A percentile compares a stretch with the other conserved stretches of the same genome.
Evolutionary conservation across 2,888 invertebrate genomes (phyloP).

Genomic region (Ceratothoa steindachneri): DNA sequence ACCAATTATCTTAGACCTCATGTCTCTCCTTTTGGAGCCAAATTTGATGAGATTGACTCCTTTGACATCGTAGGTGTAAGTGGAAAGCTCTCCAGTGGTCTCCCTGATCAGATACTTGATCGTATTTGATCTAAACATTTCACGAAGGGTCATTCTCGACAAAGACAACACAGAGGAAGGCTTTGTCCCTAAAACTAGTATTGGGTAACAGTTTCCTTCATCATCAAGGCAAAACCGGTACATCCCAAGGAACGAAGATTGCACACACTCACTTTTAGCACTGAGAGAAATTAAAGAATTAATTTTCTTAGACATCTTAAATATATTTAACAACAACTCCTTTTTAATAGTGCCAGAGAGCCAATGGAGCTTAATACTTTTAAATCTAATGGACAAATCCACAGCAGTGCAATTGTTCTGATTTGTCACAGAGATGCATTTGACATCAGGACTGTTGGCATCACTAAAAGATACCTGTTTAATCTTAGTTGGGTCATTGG

Average conservation of each 20-base stretch:
- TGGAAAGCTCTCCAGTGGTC: neutral
- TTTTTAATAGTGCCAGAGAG: conserved; percentile 45
- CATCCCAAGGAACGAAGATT: neutral
- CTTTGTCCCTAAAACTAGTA: neutral
- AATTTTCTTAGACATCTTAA: neutral
- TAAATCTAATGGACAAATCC: conserved; percentile 39
- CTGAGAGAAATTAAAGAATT: neutral
- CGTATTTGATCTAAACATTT: neutral
- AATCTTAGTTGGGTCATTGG: neutral
- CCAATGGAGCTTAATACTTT: conserved; percentile 45
- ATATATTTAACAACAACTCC: neutral
- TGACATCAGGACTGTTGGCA: neutral
- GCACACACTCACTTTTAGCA: neutral
- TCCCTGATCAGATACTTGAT: neutral
- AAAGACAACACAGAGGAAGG: neutral
- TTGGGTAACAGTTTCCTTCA: neutral
- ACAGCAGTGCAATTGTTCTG: conserved; percentile 37
- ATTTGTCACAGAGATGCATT: neutral
- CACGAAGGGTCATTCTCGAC: neutral
- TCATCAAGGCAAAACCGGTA: neutral
- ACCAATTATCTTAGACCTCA: neutral
- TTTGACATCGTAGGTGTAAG: neutral
- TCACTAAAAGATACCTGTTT: too few relatives aligned
- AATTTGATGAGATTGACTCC: neutral
- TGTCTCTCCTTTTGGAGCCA: neutral